Evolutionary conservation across 2,113 vertebrate species (phyloP), one percentile per base, ranked within the genome.

Genomic region (Hippocampus abdominalis): DNA sequence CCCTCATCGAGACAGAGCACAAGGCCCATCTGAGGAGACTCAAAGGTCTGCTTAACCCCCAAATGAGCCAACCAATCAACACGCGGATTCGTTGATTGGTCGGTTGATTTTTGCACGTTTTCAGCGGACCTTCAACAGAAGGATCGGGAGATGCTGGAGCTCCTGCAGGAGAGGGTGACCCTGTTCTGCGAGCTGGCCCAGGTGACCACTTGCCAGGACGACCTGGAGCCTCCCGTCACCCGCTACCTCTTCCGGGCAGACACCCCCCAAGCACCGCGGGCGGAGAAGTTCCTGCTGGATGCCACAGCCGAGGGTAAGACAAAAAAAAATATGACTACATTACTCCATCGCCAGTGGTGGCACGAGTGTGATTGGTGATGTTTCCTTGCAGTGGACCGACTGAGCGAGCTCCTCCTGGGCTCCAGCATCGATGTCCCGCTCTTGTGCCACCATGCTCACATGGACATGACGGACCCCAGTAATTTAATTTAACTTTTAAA

Each of bases 1-100:
- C 95, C 1, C 85, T 96, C 27, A 96, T 97, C 12, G 95, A 97
- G 90, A 95, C 94, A 0, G 95, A 96, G 81, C 85, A 93, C 0
- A 95, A 95, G 61, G 95, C 95, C 5, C 93, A 94, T 60, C 71
- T 96, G 21, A 81, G 95, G 64, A 92, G 94, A 82, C 91, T 97
- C 54, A 95, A 93, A 92, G 94, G 96, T 96, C 70, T 86, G 76
- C 23, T 20, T 54, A 4, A 42, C 10, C 29, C 29, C 25, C 46
- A 48, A 42, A 29, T 46, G 29, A 40, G 32, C 9, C 3, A 61
- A 32, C 13, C 20, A 46, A 54, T 54, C 51, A n/a, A 27, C n/a
- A 2, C 57, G 7, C 21, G 15, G 32, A 48, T 49, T 51, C 15
- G 40, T n/a, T 42, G 63, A 44, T 49, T 2, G 39, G 39, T 11